phyloP scores from a whole-genome alignment of 1,140 invertebrate species.

The Heliconius eleuchia region DNA sequence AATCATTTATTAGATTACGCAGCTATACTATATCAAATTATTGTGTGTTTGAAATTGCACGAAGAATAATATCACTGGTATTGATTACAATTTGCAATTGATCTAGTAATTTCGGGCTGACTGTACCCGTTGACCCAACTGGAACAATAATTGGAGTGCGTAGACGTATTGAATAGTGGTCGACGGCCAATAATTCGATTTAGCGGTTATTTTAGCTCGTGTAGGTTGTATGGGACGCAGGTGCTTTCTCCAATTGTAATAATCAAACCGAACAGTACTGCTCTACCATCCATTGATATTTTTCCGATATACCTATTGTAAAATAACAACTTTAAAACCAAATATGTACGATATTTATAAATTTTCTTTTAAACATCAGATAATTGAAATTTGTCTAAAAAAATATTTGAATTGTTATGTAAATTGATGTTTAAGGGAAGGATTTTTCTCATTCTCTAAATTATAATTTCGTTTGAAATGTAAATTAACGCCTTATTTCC shows the following conservation, averaged over 20 bases:
- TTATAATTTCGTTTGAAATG: constrained; percentile 12
- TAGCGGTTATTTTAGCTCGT: constrained; percentile 72
- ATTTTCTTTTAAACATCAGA: background rate
- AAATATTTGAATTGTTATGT: background rate
- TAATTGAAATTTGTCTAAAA: background rate
- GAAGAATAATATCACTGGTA: constrained; percentile 5
- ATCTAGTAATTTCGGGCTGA: constrained; percentile 27
- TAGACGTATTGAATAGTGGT: constrained; percentile 62
- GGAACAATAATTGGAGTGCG: constrained; percentile 58
- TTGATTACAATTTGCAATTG: constrained; percentile 23
- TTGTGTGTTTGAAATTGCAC: background rate
- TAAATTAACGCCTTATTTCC: constrained; percentile 11
- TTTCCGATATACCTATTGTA: background rate
- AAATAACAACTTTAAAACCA: background rate
- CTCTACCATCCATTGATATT: background rate
- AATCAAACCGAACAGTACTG: constrained; percentile 48
- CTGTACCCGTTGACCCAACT: constrained; percentile 49
- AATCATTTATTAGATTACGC: background rate
- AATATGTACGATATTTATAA: background rate
- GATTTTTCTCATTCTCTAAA: background rate
- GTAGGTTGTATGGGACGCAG: constrained; percentile 58
- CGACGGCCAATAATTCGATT: constrained; percentile 72
- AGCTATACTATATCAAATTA: background rate
- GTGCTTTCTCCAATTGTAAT: constrained; percentile 62
- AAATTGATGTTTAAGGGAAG: background rate